Evolutionary conservation across 2,113 vertebrate species (phyloP).

Genomic region (Siniperca chuatsi): DNA sequence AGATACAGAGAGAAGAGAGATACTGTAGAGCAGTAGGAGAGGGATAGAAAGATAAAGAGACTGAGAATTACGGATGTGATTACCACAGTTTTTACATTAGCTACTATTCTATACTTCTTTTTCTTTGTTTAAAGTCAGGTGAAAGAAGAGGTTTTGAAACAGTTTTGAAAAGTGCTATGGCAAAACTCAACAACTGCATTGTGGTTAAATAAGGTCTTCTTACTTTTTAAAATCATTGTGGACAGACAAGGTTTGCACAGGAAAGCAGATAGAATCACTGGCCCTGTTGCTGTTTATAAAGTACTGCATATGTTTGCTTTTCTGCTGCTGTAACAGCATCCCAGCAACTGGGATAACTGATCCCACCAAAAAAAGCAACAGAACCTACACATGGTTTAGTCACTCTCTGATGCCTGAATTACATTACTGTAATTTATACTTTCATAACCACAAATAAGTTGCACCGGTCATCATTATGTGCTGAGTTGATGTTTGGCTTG

Average conservation of each 20-base stretch:
- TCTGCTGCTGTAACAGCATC: background rate
- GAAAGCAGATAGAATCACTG: background rate
- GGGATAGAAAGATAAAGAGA: background rate
- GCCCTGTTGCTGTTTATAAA: background rate
- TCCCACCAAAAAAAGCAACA: background rate
- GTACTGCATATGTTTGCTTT: conserved; percentile 2
- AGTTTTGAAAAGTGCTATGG: background rate
- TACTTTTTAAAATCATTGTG: background rate
- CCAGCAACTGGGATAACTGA: too few species aligned
- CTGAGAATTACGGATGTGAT: background rate
- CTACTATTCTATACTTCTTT: background rate
- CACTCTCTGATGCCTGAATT: background rate
- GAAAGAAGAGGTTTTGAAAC: background rate
- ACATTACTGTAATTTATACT: conserved; percentile 7
- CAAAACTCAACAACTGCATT: background rate
- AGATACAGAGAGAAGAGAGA: background rate
- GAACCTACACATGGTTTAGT: background rate
- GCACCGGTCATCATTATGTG: background rate
- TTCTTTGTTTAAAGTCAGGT: background rate
- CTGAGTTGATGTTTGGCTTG: background rate
- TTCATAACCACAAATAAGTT: conserved; percentile 20
- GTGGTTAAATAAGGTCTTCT: background rate
- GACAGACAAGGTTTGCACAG: background rate
- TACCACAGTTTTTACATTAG: background rate
- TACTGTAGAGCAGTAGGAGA: background rate